Conservation (phyloP, 2,113 vertebrate genomes). For the Lagenorhynchus albirostris region DNA sequence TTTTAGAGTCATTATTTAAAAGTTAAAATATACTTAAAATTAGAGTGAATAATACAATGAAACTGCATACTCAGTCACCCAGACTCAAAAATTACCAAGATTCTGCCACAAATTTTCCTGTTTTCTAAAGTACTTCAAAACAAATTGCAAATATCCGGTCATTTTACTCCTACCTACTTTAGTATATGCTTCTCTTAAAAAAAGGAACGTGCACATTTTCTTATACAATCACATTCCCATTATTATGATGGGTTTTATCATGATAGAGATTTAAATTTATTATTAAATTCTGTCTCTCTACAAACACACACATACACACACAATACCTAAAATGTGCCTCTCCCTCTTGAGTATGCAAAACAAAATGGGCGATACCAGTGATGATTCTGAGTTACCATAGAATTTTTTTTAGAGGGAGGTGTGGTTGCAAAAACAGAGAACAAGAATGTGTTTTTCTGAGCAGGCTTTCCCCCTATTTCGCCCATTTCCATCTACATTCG, state of each 20-base stretch:
- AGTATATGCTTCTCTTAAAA: neutral
- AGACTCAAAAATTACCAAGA: neutral
- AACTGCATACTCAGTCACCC: neutral
- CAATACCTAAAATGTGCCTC: neutral
- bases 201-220: neutral
- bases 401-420: neutral
- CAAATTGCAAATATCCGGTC: neutral
- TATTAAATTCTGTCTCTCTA: neutral
- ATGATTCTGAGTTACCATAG: neutral
- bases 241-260: neutral
- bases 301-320: neutral
- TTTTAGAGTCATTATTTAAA: neutral
- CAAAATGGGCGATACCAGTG: neutral
- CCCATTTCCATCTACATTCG: neutral
- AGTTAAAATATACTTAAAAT: slow-evolving; percentile 6
- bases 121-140: slow-evolving; percentile 42
- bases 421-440: neutral
- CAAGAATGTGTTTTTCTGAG: neutral
- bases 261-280: neutral
- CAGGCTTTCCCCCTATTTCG: neutral
- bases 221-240: neutral
- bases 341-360: slow-evolving; percentile 8
- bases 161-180: neutral
- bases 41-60: neutral
- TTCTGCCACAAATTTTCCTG: neutral